Base-by-base conservation (phyloP, 2,797 vertebrate genomes). In the Cynopterus sphinx region DNA sequence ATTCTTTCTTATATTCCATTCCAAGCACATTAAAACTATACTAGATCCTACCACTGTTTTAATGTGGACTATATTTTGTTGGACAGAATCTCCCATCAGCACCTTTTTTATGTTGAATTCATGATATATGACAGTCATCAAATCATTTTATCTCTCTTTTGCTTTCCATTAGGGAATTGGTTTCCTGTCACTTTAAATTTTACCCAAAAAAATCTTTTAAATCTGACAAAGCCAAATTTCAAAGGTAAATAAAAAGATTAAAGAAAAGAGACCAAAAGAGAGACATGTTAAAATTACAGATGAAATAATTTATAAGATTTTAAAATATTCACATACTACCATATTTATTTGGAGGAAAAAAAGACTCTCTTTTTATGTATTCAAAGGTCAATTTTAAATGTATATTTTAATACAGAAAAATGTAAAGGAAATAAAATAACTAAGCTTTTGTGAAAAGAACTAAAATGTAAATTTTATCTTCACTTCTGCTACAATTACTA, bases 171-270 rank as follows among this genome's bases (percentile, higher is more conserved):
- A 91, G 33, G 67, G 13, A 94, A 89, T 51, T 87, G 61, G 28
- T 86, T 87, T 96, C 94, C 63, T 96, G 59, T 91, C 70, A 57
- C 41, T 92, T 82, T 94, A 11, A 78, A 85, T 94, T 94, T 95
- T 67, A 70, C n/a, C 36, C 24, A 85, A 0, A 36, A 86, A 89
- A 78, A 43, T 12, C 8, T 51, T 36, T 87, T 49, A 67, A 71
- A 87, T 71, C 17, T 43, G 91, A 55, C 26, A 95, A 49, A 97
- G 39, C 65, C 33, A 75, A 51, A 83, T 73, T 46, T 95, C 57
- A 46, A 83, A 90, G 13, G 36, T 87, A 81, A 92, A 86, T 63
- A 39, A 57, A 83, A 85, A 85, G 7, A 51, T 87, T 51, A 57
- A 70, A 96, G 15, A 31, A 49, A 81, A 83, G 26, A 90, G 12